A percentile compares a stretch with the other conserved stretches of the same genome.
Evolutionary conservation across 2,113 vertebrate species (phyloP).

Genomic region (Pycnonotus jocosus): DNA sequence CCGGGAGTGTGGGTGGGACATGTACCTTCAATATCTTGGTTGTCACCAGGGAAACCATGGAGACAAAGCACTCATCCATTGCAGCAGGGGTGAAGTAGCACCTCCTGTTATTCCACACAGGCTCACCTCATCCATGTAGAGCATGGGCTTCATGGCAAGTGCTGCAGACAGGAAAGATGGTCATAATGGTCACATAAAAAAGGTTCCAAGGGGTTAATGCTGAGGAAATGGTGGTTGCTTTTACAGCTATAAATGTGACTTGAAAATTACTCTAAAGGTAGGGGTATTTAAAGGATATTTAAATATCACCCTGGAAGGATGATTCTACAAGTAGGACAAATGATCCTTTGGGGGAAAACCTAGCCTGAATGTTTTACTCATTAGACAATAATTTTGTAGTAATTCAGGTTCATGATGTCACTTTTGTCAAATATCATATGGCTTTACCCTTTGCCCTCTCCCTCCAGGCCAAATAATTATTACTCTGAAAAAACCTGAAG

Average conservation of each 20-base stretch:
- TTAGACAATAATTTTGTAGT: constrained; percentile 4
- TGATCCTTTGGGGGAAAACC: constrained; percentile 16
- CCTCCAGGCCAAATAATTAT: constrained; percentile 24
- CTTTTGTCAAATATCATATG: constrained; percentile 14
- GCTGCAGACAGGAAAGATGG: not conserved
- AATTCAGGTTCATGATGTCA: constrained; percentile 29
- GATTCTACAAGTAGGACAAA: not conserved
- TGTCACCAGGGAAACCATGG: not conserved
- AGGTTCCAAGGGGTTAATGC: not conserved
- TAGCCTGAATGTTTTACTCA: constrained; percentile 47
- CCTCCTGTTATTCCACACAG: not conserved
- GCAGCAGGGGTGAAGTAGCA: not conserved
- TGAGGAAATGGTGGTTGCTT: not conserved
- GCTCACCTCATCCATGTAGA: not conserved
- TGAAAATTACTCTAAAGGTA: constrained; percentile 8
- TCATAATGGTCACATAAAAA: not conserved
- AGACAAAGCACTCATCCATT: not conserved
- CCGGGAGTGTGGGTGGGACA: not conserved
- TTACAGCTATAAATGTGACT: not conserved
- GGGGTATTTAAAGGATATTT: too few relatives aligned
- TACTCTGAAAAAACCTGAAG: not conserved
- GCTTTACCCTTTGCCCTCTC: constrained; percentile 6
- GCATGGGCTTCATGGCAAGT: not conserved
- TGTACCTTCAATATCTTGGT: not conserved
- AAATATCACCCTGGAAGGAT: not conserved